A percentile compares a stretch with the other conserved stretches of the same genome.
Evolutionary conservation across 2,888 invertebrate genomes (phyloP).

Genomic region (Pimpla rufipes): DNA sequence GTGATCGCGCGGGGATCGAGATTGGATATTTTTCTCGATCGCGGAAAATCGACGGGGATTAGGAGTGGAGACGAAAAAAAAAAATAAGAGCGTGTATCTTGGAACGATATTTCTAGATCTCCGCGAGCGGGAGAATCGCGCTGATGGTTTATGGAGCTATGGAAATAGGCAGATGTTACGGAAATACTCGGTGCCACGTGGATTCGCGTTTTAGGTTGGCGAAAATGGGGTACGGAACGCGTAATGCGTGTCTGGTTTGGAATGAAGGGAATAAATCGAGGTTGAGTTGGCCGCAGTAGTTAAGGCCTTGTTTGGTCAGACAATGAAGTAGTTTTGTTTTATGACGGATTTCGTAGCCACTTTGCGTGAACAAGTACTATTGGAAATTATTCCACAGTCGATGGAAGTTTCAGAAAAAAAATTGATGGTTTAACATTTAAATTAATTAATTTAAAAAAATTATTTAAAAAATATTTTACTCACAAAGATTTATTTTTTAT

Average conservation of each 20-base stretch:
- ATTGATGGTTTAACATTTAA: no score
- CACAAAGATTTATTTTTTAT: no score
- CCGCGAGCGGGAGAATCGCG: slow-evolving; percentile 6
- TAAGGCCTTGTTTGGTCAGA: background rate
- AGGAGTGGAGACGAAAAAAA: slow-evolving; percentile 34
- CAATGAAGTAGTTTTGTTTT: background rate
- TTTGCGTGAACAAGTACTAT: background rate
- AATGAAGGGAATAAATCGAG: no score
- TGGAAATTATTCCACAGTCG: no score
- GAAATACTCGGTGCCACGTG: no score
- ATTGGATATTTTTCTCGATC: slow-evolving; percentile 68
- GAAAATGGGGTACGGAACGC: no score
- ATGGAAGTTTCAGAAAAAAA: no score
- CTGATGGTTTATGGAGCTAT: slow-evolving; percentile 26
- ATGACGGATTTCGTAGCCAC: background rate
- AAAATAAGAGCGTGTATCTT: slow-evolving; percentile 44
- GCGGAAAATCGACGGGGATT: slow-evolving; percentile 50
- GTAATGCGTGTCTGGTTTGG: no score
- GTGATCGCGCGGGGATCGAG: slow-evolving; percentile 68
- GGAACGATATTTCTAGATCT: slow-evolving; percentile 44
- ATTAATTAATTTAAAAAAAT: no score
- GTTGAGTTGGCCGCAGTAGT: background rate
- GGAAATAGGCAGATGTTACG: background rate
- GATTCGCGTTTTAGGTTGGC: no score
- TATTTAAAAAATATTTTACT: no score